Evolutionary conservation across 2,888 invertebrate genomes (phyloP).

Genomic region (Schizaphis graminum): DNA sequence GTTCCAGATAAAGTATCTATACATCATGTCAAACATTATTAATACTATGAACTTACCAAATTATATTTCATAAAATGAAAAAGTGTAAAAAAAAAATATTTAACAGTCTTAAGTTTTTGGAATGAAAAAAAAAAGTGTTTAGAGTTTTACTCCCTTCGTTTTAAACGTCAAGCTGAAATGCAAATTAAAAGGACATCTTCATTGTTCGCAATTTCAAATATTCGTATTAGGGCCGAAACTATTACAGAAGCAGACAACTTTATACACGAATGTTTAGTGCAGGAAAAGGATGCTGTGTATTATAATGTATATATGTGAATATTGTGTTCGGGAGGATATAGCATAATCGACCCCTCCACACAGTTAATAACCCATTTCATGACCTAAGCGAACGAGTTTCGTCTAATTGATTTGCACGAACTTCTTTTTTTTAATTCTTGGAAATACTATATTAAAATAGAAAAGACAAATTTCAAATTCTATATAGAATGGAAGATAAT

Average conservation of each 20-base stretch:
- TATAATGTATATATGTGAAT: neutral
- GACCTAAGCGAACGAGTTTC: neutral
- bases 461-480: neutral
- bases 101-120: neutral
- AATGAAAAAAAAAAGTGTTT: neutral
- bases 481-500: neutral
- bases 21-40: slow-evolving; percentile 34
- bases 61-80: neutral
- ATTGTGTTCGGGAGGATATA: neutral
- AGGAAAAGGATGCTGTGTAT: neutral
- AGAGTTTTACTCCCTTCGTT: neutral
- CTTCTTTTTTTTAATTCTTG: neutral
- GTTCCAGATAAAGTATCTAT: neutral
- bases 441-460: neutral
- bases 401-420: slow-evolving; percentile 10
- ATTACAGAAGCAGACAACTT: neutral
- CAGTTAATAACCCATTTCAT: neutral
- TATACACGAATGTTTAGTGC: slow-evolving; percentile 10
- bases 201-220: slow-evolving; percentile 38
- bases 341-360: neutral
- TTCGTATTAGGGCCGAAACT: neutral
- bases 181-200: slow-evolving; percentile 1
- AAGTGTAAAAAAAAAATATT: neutral
- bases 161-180: neutral
- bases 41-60: neutral